Conservation (phyloP, 2,113 vertebrate species). For the Pseudopipra pipra region DNA sequence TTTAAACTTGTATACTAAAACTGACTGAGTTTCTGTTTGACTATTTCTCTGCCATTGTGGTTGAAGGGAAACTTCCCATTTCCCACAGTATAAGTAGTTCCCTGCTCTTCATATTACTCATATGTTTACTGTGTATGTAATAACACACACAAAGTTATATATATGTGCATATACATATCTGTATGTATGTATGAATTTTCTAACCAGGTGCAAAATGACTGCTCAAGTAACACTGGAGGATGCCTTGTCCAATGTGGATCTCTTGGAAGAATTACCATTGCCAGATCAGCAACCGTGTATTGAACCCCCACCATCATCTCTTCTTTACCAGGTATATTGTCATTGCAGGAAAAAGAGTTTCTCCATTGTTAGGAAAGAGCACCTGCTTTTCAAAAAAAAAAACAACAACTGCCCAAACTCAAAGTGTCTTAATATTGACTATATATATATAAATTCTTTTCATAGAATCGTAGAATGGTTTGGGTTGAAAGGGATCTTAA, state of each 20-base stretch:
- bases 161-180: background rate
- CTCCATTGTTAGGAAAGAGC: background rate
- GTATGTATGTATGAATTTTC: background rate
- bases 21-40: background rate
- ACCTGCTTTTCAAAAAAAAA: background rate
- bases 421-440: background rate
- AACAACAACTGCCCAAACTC: background rate
- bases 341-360: background rate
- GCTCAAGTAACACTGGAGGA: conserved; percentile 95
- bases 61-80: background rate
- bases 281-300: conserved; percentile 98
- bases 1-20: background rate
- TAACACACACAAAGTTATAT: background rate
- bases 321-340: conserved; percentile 89
- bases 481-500: background rate
- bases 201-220: conserved; percentile 82
- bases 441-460: background rate
- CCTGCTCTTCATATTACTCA: background rate
- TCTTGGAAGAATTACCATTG: conserved; percentile 94
- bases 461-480: background rate
- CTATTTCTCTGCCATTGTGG: background rate
- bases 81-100: background rate
- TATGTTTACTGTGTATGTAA: background rate
- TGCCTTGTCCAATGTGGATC: conserved; percentile 96
- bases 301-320: conserved; percentile 92